phyloP scores from a whole-genome alignment of 1,140 invertebrate species.

The Manduca sexta region DNA sequence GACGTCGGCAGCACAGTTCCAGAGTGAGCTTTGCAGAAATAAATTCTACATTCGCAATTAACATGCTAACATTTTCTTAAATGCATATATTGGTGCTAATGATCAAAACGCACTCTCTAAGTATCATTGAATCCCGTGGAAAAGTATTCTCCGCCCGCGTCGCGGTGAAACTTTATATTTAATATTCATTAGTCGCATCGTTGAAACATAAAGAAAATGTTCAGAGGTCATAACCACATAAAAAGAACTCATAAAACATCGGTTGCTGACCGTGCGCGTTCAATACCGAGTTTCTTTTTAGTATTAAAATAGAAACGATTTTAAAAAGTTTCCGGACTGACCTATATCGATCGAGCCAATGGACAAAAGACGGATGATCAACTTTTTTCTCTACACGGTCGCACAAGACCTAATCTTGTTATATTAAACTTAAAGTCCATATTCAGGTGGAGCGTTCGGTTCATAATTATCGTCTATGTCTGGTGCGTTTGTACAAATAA shows the following conservation, averaged over 20 bases:
- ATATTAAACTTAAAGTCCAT: conserved; percentile 4
- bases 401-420: conserved; percentile 15
- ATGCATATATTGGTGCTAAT: too few relatives aligned
- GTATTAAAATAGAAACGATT: conserved; percentile 41
- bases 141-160: too few relatives aligned
- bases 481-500: conserved; percentile 6
- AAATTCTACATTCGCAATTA: too few relatives aligned
- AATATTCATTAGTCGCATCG: too few relatives aligned
- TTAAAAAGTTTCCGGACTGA: conserved; percentile 47
- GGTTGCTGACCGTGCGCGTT: neutral
- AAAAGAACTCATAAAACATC: conserved; percentile 1
- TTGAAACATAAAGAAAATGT: neutral
- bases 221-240: conserved; percentile 1
- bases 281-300: conserved; percentile 30
- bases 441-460: neutral
- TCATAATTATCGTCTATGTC: neutral
- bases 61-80: too few relatives aligned
- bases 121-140: too few relatives aligned
- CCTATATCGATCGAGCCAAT: conserved; percentile 46
- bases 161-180: too few relatives aligned
- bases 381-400: conserved; percentile 13
- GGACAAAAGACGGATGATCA: conserved; percentile 40
- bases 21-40: too few relatives aligned
- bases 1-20: too few relatives aligned
- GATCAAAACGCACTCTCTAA: too few relatives aligned